A percentile compares a stretch with the other conserved stretches of the same genome.
Conservation (phyloP, 2,113 vertebrate species). For the Setophaga coronata region DNA sequence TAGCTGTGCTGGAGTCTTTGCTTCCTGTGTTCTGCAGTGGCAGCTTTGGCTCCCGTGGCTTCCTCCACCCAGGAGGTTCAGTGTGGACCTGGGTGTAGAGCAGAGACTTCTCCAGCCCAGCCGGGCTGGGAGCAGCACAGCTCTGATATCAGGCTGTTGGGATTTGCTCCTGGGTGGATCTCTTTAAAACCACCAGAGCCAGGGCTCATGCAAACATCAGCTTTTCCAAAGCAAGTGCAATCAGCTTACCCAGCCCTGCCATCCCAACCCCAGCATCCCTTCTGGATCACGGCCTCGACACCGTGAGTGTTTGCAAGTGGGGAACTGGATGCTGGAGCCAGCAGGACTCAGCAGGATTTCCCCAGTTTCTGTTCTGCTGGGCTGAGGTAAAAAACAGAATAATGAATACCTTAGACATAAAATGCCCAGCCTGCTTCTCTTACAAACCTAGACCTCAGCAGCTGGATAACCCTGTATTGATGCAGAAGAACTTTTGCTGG, state of each 20-base stretch:
- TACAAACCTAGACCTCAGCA: background rate
- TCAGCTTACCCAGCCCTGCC: background rate
- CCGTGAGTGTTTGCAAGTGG: background rate
- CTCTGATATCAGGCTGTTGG: background rate
- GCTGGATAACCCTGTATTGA: fast-evolving
- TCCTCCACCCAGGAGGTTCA: background rate
- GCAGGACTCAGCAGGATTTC: background rate
- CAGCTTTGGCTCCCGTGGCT: background rate
- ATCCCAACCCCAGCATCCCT: background rate
- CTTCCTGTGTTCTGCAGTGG: background rate
- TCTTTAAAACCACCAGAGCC: background rate
- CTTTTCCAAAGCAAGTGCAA: slow-evolving; percentile 27
- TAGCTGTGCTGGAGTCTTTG: background rate
- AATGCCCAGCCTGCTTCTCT: background rate
- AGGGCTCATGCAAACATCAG: background rate
- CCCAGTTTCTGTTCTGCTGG: background rate
- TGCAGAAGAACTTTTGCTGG: background rate
- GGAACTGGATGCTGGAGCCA: background rate
- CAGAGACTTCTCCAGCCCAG: background rate
- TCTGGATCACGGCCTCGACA: background rate
- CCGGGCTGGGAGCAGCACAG: background rate
- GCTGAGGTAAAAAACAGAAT: background rate
- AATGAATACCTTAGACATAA: background rate
- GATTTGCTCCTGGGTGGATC: slow-evolving; percentile 31
- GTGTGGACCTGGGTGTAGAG: background rate